A percentile compares a stretch with the other conserved stretches of the same genome.
Conservation (phyloP, 2,888 invertebrate species). For the Cantharis rufa region DNA sequence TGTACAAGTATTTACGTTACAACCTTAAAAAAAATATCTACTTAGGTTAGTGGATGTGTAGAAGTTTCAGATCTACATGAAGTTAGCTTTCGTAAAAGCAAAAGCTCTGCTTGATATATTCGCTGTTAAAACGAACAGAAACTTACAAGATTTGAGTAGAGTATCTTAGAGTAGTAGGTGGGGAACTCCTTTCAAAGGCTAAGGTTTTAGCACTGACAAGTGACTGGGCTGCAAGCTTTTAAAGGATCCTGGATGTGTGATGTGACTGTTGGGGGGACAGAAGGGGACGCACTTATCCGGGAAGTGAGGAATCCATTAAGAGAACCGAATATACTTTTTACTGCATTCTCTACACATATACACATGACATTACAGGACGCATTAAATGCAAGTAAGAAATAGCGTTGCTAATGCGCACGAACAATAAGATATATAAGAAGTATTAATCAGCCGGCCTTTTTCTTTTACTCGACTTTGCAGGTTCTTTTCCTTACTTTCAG, state of each 20-base stretch:
- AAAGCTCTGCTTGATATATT: conserved; percentile 45
- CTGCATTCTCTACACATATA: conserved; percentile 40
- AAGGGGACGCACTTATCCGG: conserved; percentile 46
- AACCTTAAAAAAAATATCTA: conserved; percentile 39
- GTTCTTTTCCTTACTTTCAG: not conserved
- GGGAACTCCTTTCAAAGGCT: conserved; percentile 45
- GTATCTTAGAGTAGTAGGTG: conserved; percentile 38
- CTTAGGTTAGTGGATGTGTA: conserved; percentile 37
- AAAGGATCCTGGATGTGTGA: conserved; percentile 43
- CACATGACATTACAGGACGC: conserved; percentile 31
- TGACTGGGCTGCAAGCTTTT: conserved; percentile 46
- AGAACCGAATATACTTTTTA: conserved; percentile 43
- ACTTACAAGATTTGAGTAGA: conserved; percentile 48
- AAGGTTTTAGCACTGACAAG: conserved; percentile 47
- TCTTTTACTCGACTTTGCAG: not conserved
- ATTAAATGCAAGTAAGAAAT: conserved; percentile 30
- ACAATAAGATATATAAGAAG: conserved; percentile 20
- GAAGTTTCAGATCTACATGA: conserved; percentile 44
- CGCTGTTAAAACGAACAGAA: conserved; percentile 47
- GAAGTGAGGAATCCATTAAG: conserved; percentile 50
- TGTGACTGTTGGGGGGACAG: conserved; percentile 40
- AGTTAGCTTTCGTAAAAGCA: conserved; percentile 41
- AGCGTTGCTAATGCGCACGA: conserved; percentile 24
- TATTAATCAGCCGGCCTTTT: conserved; percentile 20
- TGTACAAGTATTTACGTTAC: not conserved